Evolutionary conservation across 2,888 invertebrate genomes (phyloP).

Genomic region (Tryphoninae sp.): DNA sequence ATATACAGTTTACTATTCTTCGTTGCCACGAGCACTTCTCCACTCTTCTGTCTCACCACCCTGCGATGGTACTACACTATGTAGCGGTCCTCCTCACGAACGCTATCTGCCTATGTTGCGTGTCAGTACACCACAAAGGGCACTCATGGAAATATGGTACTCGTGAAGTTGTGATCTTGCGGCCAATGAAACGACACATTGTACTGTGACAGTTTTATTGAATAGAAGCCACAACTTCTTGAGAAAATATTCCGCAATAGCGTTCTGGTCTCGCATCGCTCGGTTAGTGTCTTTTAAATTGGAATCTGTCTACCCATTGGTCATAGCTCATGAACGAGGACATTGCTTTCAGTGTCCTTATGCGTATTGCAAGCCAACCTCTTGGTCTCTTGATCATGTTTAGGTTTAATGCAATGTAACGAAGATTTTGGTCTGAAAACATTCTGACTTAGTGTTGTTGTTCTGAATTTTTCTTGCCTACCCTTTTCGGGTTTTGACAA

Average conservation of each 20-base stretch:
- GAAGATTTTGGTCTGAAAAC: no score
- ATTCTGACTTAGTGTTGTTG: no score
- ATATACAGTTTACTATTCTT: background rate
- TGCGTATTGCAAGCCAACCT: background rate
- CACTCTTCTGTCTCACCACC: background rate
- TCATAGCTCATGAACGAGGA: background rate
- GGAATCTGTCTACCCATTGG: no score
- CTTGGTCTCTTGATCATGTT: conserved; percentile 33
- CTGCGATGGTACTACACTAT: background rate
- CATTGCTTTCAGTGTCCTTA: background rate
- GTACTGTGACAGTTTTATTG: background rate
- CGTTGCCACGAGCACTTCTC: background rate
- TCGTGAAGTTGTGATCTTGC: conserved; percentile 5
- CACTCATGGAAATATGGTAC: background rate
- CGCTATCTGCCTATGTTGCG: background rate
- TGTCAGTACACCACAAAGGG: background rate
- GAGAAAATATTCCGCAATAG: no score
- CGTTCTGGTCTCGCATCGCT: no score
- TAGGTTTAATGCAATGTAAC: background rate
- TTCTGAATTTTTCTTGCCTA: no score
- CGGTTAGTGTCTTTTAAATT: no score
- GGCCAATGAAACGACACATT: conserved; percentile 7
- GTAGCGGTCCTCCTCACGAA: background rate
- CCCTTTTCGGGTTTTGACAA: no score
- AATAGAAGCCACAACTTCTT: background rate